Evolutionary conservation across 2,888 invertebrate genomes (phyloP).

Genomic region (Caenorhabditis sp.): DNA sequence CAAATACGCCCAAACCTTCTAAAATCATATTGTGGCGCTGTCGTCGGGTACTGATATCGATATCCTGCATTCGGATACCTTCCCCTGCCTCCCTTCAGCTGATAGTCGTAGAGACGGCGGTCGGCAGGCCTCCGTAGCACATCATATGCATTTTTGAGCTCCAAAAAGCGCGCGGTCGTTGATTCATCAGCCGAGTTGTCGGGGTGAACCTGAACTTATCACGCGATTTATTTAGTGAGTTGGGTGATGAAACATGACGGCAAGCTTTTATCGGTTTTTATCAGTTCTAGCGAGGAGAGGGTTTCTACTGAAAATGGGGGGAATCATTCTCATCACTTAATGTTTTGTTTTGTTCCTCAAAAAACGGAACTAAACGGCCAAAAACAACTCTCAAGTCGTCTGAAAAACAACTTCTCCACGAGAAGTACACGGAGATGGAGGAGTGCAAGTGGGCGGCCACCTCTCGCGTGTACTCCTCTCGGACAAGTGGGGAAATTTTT

Average conservation of each 20-base stretch:
- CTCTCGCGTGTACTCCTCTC: background rate
- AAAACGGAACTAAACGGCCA: background rate
- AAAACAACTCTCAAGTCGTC: conserved; percentile 18
- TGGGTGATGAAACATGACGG: conserved; percentile 38
- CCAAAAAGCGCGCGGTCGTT: conserved; percentile 73
- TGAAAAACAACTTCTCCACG: conserved; percentile 21
- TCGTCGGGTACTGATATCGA: conserved; percentile 40
- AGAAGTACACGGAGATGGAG: background rate
- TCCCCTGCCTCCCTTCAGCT: conserved; percentile 40
- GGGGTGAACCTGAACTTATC: conserved; percentile 76
- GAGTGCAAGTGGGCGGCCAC: background rate
- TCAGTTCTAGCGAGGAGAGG: background rate
- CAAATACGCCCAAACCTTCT: too few relatives aligned
- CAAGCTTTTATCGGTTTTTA: background rate
- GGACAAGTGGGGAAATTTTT: background rate
- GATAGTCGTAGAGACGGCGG: conserved; percentile 63
- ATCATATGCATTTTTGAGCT: conserved; percentile 79
- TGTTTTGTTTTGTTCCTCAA: too few relatives aligned
- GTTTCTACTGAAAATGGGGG: background rate
- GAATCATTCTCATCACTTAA: too few relatives aligned
- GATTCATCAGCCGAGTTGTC: conserved; percentile 70
- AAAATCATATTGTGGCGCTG: conserved; percentile 60
- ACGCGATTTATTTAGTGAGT: background rate
- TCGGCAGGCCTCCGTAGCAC: conserved; percentile 76
- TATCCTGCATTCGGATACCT: conserved; percentile 26